Base-by-base conservation (phyloP, 2,113 vertebrate genomes). In the Lepidothrix coronata region DNA sequence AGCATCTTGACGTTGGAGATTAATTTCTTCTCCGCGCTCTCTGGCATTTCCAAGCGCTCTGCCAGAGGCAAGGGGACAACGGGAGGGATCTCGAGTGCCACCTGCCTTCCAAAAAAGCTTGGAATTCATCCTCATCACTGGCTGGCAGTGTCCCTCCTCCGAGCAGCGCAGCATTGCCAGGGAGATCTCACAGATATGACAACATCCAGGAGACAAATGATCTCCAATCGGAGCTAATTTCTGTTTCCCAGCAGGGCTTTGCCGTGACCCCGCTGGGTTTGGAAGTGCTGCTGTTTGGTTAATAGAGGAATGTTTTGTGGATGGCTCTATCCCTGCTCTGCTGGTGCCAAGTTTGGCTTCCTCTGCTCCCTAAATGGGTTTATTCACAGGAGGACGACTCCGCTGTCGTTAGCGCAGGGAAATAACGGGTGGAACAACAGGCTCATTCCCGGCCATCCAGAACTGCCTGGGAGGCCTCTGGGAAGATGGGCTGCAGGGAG, bases 161-260 rank as follows among this genome's bases (percentile, higher is more conserved):
- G 20, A 43, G 83, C 59, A 57, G 35, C n/a, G n/a, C n/a, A n/a
- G n/a, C 91, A 59, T 82, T 61, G 85, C 95, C 93, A 83, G 51
- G 75, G 89, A 96, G 95, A 70, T 67, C 92, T 96, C 84, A 80
- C 82, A 92, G 96, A 96, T 65, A 92, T 90, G 97, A 95, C 97
- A 95, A 27, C 93, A 91, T 87, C 93, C 94, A 70, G 48, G 97
- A 97, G 97, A 98, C 61, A 39, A 97, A 98, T 94, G 91, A 96
- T 97, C 96, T 95, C 70, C 67, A 48, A 54, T 77, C 67, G 22
- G 86, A 97, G 97, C 96, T 98, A 96, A 98, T 98, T 97, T 97
- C 97, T 93, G 86, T 73, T 95, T 93, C 97, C 96, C 97, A 93
- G 96, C 96, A 77, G 97, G 98, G 94, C 94, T 95, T 81, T 27